Conservation (phyloP, 2,113 vertebrate species). For the Hippocampus zosterae region DNA sequence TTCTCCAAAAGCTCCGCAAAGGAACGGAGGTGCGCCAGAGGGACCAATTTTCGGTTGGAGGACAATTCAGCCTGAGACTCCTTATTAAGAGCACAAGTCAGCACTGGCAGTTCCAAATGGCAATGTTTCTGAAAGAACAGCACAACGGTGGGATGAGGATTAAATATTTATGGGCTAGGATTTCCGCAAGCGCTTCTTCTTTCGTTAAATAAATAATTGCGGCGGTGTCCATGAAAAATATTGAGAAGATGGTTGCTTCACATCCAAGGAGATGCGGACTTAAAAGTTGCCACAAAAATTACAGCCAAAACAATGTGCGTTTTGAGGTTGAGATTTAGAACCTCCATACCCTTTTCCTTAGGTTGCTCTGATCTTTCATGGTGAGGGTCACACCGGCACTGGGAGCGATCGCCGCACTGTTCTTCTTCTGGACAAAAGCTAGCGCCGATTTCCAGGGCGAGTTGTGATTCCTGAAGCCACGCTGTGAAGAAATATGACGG, state of each 20-base stretch:
- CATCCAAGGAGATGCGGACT: not conserved
- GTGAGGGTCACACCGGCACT: constrained; percentile 26
- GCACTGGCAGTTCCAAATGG: constrained; percentile 64
- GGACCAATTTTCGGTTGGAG: constrained; percentile 59
- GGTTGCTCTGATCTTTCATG: constrained; percentile 32
- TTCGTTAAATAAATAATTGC: not conserved
- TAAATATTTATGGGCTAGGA: not conserved
- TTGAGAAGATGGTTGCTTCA: not conserved
- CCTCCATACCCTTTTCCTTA: constrained; percentile 68
- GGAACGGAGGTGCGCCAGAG: constrained; percentile 78
- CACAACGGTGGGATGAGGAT: not conserved
- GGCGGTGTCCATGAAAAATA: not conserved
- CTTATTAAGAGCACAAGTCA: constrained; percentile 36
- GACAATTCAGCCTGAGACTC: constrained; percentile 14
- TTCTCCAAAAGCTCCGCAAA: constrained; percentile 85
- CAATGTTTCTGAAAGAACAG: constrained; percentile 76
- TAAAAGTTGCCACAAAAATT: not conserved
- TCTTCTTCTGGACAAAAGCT: constrained; percentile 68
- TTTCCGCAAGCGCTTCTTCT: not conserved
- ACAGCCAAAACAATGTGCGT: not conserved
- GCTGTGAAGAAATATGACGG: constrained; percentile 51
- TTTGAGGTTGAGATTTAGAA: not conserved
- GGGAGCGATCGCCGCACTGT: constrained; percentile 31
- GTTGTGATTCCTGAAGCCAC: constrained; percentile 79
- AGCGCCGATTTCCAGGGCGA: constrained; percentile 79